These are phyloP conservation scores for Istiophorus platypterus DNA, from an alignment of 2,113 vertebrate species.

Conservation along the genomic window DNA sequence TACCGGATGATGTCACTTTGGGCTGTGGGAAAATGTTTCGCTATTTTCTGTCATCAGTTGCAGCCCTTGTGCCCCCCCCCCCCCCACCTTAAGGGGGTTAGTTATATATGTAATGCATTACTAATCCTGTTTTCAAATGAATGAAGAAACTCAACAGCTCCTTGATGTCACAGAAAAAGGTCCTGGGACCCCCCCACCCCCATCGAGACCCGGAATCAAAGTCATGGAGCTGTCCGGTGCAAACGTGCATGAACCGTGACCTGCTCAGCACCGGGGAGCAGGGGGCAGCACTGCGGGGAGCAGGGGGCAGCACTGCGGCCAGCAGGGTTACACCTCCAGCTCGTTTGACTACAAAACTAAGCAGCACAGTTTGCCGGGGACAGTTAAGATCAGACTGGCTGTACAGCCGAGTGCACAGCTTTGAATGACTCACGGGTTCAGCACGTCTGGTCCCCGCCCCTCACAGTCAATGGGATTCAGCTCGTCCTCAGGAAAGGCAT, in stretches of 20 bases:
- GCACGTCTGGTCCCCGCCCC: constrained; percentile 93
- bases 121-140: not conserved
- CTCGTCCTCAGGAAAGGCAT: constrained; percentile 96
- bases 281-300: not conserved
- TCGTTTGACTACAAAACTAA: constrained; percentile 12
- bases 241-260: not conserved
- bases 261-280: not conserved
- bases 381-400: constrained; percentile 12
- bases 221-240: not conserved
- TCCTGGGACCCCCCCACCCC: not conserved
- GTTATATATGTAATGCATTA: not conserved
- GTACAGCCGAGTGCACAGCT: not conserved
- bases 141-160: not conserved
- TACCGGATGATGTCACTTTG: not conserved
- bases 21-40: not conserved
- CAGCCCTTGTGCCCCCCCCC: not conserved
- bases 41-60: not conserved
- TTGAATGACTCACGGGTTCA: constrained; percentile 90
- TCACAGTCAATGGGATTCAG: constrained; percentile 95
- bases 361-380: not conserved
- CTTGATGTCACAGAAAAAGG: not conserved
- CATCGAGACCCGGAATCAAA: not conserved
- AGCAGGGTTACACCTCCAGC: not conserved
- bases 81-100: not conserved
- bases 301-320: not conserved